Base-by-base conservation (phyloP, 2,113 vertebrate genomes). In the Mus musculus region DNA sequence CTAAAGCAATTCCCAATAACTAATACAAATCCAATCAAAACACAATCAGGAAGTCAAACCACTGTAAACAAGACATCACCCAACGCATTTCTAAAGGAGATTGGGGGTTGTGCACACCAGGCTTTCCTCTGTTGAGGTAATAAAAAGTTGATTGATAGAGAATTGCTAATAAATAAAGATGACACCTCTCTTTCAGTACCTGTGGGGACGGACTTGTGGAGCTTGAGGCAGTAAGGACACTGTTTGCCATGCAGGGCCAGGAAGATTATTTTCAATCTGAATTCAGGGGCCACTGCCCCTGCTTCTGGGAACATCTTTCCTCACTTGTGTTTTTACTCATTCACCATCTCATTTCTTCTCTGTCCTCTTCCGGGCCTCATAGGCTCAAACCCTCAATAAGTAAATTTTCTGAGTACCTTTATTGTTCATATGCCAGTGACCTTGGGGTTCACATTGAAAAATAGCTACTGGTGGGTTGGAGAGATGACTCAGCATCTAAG, bases 31-130 rank as follows among this genome's bases (percentile, higher is more conserved):
- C 88, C 85, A 96, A 97, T 96, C 92, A 96, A 94, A 97, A 77
- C 59, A 81, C 91, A 96, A 97, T 97, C 94, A 94, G 22, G 88
- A 94, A 93, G 80, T 77, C 86, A 96, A 97, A 95, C 72, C 93
- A 67, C 95, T 96, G 11, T 93, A 61, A 93, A 95, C 36, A 90
- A 78, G 26, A 54, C 42, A 91, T 95, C 93, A 81, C 52, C 76
- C 77, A 81, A 77, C 52, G 39, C 85, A 73, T 96, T 93, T 52
- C 65, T 93, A 69, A 95, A 90, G 85, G 85, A 93, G 90, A 93
- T 92, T 88, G 84, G 88, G 78, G 85, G 94, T 96, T 97, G 92
- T 93, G 52, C 90, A 76, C 90, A 88, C 80, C 71, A 76, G 76
- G 90, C 19, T 63, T 94, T 96, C 67, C 90, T 93, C 72, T 86